phyloP scores from a whole-genome alignment of 2,797 vertebrate species.

The Falco novaeseelandiae region DNA sequence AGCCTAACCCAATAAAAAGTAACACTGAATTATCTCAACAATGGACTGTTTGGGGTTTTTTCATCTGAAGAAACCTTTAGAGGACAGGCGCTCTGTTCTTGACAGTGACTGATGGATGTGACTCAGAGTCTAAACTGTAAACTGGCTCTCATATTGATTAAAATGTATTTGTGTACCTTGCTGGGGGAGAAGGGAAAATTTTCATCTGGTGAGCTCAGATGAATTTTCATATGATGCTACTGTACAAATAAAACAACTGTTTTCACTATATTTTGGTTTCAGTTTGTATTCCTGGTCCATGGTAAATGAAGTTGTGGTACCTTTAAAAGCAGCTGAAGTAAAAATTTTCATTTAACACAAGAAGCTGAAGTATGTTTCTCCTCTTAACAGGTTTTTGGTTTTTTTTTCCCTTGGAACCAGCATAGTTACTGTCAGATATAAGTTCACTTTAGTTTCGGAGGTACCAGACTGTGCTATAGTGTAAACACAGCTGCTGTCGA shows the following conservation, averaged over 20 bases:
- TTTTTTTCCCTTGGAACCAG: background rate
- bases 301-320: background rate
- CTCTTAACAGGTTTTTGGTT: background rate
- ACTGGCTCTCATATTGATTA: background rate
- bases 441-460: constrained; percentile 44
- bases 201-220: background rate
- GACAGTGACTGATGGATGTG: background rate
- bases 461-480: constrained; percentile 62
- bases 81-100: background rate
- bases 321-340: constrained; percentile 36
- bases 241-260: background rate
- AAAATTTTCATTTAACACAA: background rate
- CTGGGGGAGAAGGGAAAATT: background rate
- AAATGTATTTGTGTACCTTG: background rate
- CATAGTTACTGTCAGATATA: background rate
- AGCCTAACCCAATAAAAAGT: background rate
- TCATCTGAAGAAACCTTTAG: background rate
- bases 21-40: background rate
- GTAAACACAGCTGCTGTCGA: constrained; percentile 54
- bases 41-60: background rate
- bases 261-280: background rate
- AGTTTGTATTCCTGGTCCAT: background rate
- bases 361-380: background rate
- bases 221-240: background rate
- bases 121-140: background rate